phyloP scores from a whole-genome alignment of 2,888 invertebrate genomes.

The Callinectes sapidus region DNA sequence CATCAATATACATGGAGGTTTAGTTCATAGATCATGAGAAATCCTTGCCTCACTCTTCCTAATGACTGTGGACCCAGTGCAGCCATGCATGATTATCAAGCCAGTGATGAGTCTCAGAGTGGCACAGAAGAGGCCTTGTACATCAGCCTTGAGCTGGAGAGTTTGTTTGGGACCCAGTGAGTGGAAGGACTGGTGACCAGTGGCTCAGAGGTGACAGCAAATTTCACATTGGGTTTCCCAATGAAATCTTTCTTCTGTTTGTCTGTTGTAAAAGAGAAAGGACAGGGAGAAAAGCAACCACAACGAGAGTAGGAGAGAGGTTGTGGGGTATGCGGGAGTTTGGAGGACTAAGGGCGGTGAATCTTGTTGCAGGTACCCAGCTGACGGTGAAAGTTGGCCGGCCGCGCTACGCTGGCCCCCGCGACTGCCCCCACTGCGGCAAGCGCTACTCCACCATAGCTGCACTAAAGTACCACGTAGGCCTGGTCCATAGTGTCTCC shows the following conservation, averaged over 20 bases:
- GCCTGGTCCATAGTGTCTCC: slow-evolving; percentile 72
- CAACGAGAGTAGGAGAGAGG: neutral
- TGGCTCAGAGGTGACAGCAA: neutral
- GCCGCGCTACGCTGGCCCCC: slow-evolving; percentile 72
- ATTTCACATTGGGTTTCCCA: slow-evolving; percentile 20
- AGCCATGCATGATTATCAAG: neutral
- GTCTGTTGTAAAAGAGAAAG: neutral
- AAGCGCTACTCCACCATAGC: slow-evolving; percentile 73
- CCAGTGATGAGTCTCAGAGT: neutral
- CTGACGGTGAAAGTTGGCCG: slow-evolving; percentile 72
- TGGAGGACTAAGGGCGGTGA: slow-evolving; percentile 62
- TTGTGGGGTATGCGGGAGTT: slow-evolving; percentile 39
- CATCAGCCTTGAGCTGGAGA: neutral
- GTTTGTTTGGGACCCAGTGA: neutral
- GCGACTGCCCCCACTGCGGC: slow-evolving; percentile 73
- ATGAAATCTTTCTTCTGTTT: neutral
- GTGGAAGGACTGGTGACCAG: slow-evolving; percentile 13
- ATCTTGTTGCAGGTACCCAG: slow-evolving; percentile 72
- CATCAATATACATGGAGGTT: slow-evolving; percentile 14
- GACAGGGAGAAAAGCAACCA: slow-evolving; percentile 12
- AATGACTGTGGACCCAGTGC: neutral
- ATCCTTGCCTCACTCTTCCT: neutral
- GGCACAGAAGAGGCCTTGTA: neutral
- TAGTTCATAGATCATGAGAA: neutral
- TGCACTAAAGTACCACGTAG: slow-evolving; percentile 72